Evolutionary conservation across 2,888 invertebrate species (phyloP), one percentile per base, ranked within the genome.

Genomic region (Cryptophagus acutangulus): DNA sequence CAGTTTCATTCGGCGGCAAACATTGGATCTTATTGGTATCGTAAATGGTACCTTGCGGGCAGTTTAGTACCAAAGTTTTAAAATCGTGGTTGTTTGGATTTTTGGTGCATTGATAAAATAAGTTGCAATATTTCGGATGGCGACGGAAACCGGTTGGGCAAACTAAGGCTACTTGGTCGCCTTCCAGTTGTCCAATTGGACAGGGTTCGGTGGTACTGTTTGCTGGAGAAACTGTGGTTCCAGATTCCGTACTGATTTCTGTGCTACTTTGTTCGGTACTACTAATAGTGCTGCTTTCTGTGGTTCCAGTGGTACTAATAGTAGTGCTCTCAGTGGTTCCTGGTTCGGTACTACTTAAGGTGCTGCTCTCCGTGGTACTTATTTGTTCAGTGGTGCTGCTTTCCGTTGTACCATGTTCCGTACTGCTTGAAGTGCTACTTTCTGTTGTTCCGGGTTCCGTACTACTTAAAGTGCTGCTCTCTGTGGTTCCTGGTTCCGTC

Each of bases 121-220:
- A 67, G 58, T 86, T 84, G 57, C 89, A 89, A 59, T 83, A 81
- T 62, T 84, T 85, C 0, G 89, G 87, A 74, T 90, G 88, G 48
- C 87, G 74, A 59, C 77, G 77, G 68, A 90, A 89, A 24, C 88
- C 87, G 3, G 87, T 85, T 5, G 89, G 89, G 61, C 89, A 90
- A 1, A 87, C 78, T 40, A 82, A 76, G 9, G 81, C 69, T 47
- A 81, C 73, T 69, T 89, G 87, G 46, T 84, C 81, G 13, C 79
- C 78, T 36, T 81, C 78, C 6, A 82, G 70, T 52, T 81, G 76
- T 70, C 65, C 77, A 73, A 63, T 76, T 61, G 65, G 70, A 52
- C 69, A 70, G 17, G 59, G 57, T 17, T 59, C 55, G 33, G 60
- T 57, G 36, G 62, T 50, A 30, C 57, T 48, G 17, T 45, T 49